Base-by-base conservation (phyloP, 2,888 invertebrate genomes). In the Temnothorax unifasciatus region DNA sequence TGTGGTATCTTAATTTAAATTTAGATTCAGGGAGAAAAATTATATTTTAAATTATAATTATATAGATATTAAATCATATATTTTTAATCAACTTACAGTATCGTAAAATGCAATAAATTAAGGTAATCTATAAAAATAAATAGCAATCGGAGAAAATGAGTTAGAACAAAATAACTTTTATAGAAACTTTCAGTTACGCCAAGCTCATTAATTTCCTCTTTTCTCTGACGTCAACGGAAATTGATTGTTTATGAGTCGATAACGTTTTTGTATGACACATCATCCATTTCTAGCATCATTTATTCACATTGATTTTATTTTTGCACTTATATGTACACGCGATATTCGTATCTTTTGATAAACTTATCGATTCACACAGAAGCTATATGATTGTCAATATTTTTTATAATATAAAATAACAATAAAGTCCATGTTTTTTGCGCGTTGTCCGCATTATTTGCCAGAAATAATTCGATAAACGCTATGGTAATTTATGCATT, bases 81-180 rank as follows among this genome's bases (percentile, higher is more conserved):
- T 69, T 50, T 34, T 71, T 29, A 2, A 50, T 29, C 3, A 52
- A 50, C 6, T 6, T 52, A 8, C n/a, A n/a, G 54, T 34, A 34
- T 34, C 6, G 34, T 34, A 34, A 34, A 6, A 34, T 69, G 21
- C n/a, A 52, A 21, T 52, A 50, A 69, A 69, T 52, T 8, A 50
- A 69, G 34, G 34, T 6, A 6, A 21, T 8, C 21, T 34, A 18
- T 57, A 57, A 57, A 18, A 73, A 54, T 38, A 41, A 41, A 21
- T 38, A 21, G 18, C 18, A 18, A 47, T 3, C 3, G 2, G 4
- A 38, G 13, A 21, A 50, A 38, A 71, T 54, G 4, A 71, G 21
- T 18, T 50, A 15, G 3, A 69, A 69, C 13, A 69, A 69, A 52
- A 54, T 68, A 38, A 71, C 38, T 71, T 34, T 71, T 15, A 13